Evolutionary conservation across 2,113 vertebrate genomes (phyloP).

Genomic region (Chiloscyllium plagiosum): DNA sequence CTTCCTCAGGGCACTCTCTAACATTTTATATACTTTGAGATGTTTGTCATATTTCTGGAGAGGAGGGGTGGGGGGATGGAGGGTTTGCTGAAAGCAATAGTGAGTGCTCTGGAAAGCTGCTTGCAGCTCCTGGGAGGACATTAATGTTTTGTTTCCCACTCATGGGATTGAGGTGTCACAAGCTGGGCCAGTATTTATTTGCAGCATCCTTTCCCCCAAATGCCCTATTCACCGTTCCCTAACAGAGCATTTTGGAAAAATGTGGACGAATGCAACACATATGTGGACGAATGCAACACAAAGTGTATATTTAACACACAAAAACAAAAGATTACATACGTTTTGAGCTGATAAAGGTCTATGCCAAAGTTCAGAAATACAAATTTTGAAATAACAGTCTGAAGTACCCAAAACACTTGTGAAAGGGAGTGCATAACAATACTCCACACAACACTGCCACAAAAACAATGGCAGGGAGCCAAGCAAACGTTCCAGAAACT

Average conservation of each 20-base stretch:
- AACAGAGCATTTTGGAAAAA: neutral
- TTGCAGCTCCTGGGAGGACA: neutral
- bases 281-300: no score
- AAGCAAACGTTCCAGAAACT: neutral
- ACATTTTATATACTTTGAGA: neutral
- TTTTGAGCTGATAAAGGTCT: neutral
- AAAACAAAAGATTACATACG: neutral
- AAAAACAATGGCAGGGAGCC: neutral
- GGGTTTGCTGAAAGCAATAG: neutral
- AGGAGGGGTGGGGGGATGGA: no score
- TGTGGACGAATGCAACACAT: no score
- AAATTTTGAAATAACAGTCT: neutral
- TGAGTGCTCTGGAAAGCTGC: neutral
- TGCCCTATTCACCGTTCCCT: neutral
- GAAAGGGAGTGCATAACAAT: neutral
- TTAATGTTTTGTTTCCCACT: neutral
- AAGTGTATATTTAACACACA: neutral
- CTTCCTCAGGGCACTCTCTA: neutral
- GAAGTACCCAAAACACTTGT: conserved; percentile 1
- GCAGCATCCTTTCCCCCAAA: neutral
- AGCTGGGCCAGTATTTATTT: neutral
- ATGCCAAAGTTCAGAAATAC: neutral
- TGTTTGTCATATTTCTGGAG: neutral
- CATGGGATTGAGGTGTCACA: no score
- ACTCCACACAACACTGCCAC: neutral